Base-by-base conservation (phyloP, 2,797 vertebrate genomes). In the Cynopterus sphinx region DNA sequence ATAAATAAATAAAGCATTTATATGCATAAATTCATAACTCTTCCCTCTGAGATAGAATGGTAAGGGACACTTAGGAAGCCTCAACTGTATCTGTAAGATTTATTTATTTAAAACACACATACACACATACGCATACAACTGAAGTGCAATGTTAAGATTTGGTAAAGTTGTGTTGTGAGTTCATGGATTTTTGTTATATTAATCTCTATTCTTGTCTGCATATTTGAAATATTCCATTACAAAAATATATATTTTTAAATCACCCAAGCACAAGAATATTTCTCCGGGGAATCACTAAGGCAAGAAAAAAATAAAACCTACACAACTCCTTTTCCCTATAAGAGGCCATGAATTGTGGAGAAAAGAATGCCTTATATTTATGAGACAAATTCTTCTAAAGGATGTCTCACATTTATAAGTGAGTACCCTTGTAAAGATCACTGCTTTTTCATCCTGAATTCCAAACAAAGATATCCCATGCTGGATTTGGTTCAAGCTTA, bases 181-280 rank as follows among this genome's bases (percentile, higher is more conserved):
- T 82, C 86, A 94, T 49, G 88, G 95, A 89, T 92, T 96, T 96
- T 97, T 96, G 96, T 97, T 96, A 93, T 73, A 93, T 93, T 96
- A 89, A 97, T 97, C 94, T 97, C 94, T 89, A 92, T 96, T 91
- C 92, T 97, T 98, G 90, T 95, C 97, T 96, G 88, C 88, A 89
- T 96, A 65, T 96, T 95, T 97, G 94, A 96, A 97, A 97, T 96
- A 96, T 96, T 97, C 96, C 94, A 96, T 97, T 96, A 96, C 96
- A 96, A 96, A 96, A 96, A 86, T 33, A 97, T 79, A 93, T 87
- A 96, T 96, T 97, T 98, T 97, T 97, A 96, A 97, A 95, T 91
- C 92, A 94, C 41, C 90, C 87, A 96, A 95, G 96, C 93, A 87
- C 82, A 91, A 91, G 95, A 95, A 88, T 94, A 96, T 96, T 95